Percentiles rank a stretch among this genome's conserved stretches.
These are phyloP conservation scores for Indri indri DNA, from an alignment of 2,113 vertebrate species.

Conservation along the genomic window DNA sequence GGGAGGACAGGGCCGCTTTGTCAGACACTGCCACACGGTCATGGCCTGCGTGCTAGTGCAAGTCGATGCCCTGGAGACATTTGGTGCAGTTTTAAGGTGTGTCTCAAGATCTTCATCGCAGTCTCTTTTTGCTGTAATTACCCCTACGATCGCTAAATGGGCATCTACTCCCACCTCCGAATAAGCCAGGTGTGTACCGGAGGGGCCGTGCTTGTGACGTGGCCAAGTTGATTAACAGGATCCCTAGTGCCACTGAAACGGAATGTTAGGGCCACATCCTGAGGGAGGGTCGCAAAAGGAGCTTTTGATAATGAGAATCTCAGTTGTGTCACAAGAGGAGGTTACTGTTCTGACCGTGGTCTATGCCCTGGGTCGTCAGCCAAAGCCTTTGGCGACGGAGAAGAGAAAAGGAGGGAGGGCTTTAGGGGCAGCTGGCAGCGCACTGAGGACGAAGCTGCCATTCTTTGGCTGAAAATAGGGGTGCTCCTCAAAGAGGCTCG, in stretches of 20 bases:
- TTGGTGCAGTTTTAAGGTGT: not conserved
- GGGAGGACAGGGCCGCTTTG: not conserved
- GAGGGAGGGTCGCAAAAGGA: not conserved
- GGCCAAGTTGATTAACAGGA: not conserved
- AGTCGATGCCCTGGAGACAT: no score
- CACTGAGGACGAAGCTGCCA: not conserved
- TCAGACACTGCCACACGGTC: no score
- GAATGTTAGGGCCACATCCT: not conserved
- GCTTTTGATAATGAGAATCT: not conserved
- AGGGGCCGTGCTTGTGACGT: not conserved
- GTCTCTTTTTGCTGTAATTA: not conserved
- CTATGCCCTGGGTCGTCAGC: no score
- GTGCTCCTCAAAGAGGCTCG: not conserved
- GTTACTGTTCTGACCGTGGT: not conserved
- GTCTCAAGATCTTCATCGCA: not conserved
- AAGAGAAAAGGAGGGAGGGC: not conserved
- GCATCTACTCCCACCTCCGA: not conserved
- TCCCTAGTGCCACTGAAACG: not conserved
- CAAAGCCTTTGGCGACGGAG: not conserved
- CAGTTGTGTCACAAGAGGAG: not conserved
- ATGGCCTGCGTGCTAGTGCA: accelerated
- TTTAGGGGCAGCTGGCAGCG: not conserved
- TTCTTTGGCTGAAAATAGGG: not conserved
- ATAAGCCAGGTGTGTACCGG: not conserved
- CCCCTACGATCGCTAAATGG: not conserved